Evolutionary conservation across 2,888 invertebrate species (phyloP).

Genomic region (Drosophila multiciliata): DNA sequence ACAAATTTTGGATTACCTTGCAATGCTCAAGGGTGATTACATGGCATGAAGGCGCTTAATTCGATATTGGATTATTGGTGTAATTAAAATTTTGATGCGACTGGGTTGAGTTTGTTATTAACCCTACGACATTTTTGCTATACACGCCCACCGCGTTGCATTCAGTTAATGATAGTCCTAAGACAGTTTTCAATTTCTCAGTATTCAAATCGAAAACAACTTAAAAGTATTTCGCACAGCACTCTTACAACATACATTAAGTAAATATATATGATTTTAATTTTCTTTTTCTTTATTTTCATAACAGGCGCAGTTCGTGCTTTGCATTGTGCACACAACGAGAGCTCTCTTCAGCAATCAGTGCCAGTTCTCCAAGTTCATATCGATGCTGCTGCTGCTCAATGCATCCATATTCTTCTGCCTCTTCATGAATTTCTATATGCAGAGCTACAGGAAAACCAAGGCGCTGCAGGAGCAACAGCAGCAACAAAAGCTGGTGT

Average conservation of each 20-base stretch:
- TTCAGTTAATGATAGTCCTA: conserved; percentile 28
- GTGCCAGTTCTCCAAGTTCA: conserved; percentile 86
- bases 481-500: conserved; percentile 37
- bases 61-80: conserved; percentile 14
- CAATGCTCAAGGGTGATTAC: conserved; percentile 61
- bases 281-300: not conserved
- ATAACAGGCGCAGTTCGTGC: conserved; percentile 85
- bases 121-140: not conserved
- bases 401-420: conserved; percentile 95
- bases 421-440: conserved; percentile 96
- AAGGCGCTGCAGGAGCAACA: conserved; percentile 58
- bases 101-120: conserved; percentile 5
- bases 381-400: conserved; percentile 90
- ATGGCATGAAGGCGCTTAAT: conserved; percentile 18
- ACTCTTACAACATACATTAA: not conserved
- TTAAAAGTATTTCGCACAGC: conserved; percentile 22
- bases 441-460: conserved; percentile 89
- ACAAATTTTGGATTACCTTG: conserved; percentile 57
- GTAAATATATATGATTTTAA: not conserved
- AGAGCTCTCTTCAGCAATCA: conserved; percentile 84
- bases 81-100: conserved; percentile 18
- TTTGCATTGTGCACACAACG: conserved; percentile 84
- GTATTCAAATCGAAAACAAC: conserved; percentile 42
- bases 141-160: conserved; percentile 9
- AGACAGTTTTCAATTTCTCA: conserved; percentile 40